Conservation (phyloP, 2,888 invertebrate species). For the Pheosia gnoma region DNA sequence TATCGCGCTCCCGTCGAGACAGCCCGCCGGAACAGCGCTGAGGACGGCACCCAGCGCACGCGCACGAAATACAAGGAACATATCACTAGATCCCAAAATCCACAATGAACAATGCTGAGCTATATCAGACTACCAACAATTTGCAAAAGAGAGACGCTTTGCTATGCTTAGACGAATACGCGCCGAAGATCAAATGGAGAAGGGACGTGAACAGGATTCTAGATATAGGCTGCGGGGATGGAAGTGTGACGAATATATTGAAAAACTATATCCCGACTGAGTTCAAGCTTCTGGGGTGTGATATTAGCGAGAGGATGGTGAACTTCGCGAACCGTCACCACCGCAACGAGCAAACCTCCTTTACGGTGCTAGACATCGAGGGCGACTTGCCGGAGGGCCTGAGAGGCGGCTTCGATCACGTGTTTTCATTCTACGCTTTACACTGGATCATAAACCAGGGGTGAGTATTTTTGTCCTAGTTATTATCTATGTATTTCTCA, state of each 20-base stretch:
- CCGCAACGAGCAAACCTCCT: slow-evolving; percentile 66
- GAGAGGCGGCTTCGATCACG: slow-evolving; percentile 84
- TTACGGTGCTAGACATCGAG: slow-evolving; percentile 84
- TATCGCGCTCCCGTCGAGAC: slow-evolving; percentile 56
- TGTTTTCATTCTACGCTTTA: slow-evolving; percentile 90
- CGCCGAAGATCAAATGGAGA: slow-evolving; percentile 82
- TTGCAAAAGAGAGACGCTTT: slow-evolving; percentile 85
- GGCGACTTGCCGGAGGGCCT: slow-evolving; percentile 73
- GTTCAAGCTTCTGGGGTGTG: slow-evolving; percentile 84
- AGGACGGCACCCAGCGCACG: slow-evolving; percentile 61
- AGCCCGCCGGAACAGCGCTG: slow-evolving; percentile 68
- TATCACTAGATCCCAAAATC: slow-evolving; percentile 1
- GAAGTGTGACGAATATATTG: slow-evolving; percentile 86
- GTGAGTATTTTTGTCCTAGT: slow-evolving; percentile 70
- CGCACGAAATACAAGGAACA: slow-evolving; percentile 26
- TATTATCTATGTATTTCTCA: neutral
- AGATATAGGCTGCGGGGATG: slow-evolving; percentile 90
- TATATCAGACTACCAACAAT: slow-evolving; percentile 87
- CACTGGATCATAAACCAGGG: slow-evolving; percentile 90
- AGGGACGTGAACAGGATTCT: slow-evolving; percentile 68
- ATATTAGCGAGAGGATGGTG: slow-evolving; percentile 89
- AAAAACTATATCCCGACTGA: slow-evolving; percentile 84
- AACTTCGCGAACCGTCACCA: slow-evolving; percentile 83
- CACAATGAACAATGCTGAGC: slow-evolving; percentile 84
- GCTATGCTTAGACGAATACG: slow-evolving; percentile 84